Evolutionary conservation across 2,888 invertebrate genomes (phyloP).

Genomic region (Caprella mutica): DNA sequence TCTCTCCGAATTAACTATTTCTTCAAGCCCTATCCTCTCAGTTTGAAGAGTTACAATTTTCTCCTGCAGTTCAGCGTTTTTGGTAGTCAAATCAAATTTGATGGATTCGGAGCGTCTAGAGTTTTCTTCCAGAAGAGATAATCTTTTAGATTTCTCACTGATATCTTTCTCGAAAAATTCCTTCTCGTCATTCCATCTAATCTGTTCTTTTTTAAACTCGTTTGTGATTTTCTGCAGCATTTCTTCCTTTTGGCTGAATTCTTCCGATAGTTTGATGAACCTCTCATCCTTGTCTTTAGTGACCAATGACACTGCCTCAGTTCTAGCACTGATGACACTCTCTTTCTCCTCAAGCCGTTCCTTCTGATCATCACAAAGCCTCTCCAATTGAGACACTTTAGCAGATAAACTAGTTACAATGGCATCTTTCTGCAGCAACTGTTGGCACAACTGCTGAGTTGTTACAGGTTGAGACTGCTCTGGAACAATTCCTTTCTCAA

Average conservation of each 20-base stretch:
- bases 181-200: slow-evolving; percentile 39
- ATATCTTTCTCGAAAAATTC: slow-evolving; percentile 17
- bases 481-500: slow-evolving; percentile 8
- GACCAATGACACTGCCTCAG: slow-evolving; percentile 62
- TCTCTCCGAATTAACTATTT: slow-evolving; percentile 61
- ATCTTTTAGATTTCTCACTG: slow-evolving; percentile 19
- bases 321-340: slow-evolving; percentile 67
- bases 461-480: slow-evolving; percentile 21
- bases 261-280: slow-evolving; percentile 38
- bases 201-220: slow-evolving; percentile 36
- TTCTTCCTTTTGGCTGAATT: slow-evolving; percentile 23
- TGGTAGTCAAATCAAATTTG: slow-evolving; percentile 38
- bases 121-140: slow-evolving; percentile 36
- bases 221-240: slow-evolving; percentile 19
- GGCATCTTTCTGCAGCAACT: slow-evolving; percentile 51
- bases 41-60: slow-evolving; percentile 45
- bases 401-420: slow-evolving; percentile 54
- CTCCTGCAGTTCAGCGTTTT: slow-evolving; percentile 40
- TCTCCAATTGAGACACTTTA: slow-evolving; percentile 59
- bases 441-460: slow-evolving; percentile 42
- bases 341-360: slow-evolving; percentile 72
- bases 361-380: slow-evolving; percentile 52
- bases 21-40: slow-evolving; percentile 48
- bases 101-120: slow-evolving; percentile 36
- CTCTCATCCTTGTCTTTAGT: slow-evolving; percentile 31